Base-by-base conservation (phyloP, 64 coral and sea anemone genomes). In the Montipora cactus region DNA sequence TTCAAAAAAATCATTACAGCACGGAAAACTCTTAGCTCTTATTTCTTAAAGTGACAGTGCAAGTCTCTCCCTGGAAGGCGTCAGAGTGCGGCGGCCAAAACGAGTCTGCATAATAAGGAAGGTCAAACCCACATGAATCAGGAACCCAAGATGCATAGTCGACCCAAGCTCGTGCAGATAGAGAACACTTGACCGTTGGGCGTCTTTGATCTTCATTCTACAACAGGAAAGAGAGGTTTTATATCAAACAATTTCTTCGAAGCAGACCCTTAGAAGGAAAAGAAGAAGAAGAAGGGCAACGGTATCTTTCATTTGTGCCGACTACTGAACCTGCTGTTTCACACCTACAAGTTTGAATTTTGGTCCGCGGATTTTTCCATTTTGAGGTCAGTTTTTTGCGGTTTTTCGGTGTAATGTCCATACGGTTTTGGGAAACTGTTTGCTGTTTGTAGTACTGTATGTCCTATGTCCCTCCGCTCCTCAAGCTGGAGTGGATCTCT, bases 131-230 rank as follows among this genome's bases (percentile, higher is more conserved):
- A 88, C 91, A 58, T 93, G 91, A 18, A 93, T 86, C 2, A 77
- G 68, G 51, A 93, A 93, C 19, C 91, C 91, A 18, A 93, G 91
- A 47, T 78, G 81, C 81, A 93, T 93, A 16, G 91, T 82, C 2
- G 73, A 74, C 12, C 91, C 82, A 37, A 83, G 55, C 12, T 86
- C 91, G 44, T 84, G n/a, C 25, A 93, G 72, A 19, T 87, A 10
- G 11, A 9, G 50, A 9, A 87, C 23, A 64, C 91, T 87, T 15
- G 3, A 4, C 4, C 44, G 22, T 51, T 87, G 6, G 10, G 53
- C 53, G 53, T 4, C 91, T 48, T 55, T 87, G 44, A 87, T 48
- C 8, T 85, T 55, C 49, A 69, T 78, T 61, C 91, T 93, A 75
- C 69, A 79, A 49, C 21, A 47, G 59, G 61, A 68, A 64, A 12